Evolutionary conservation across 2,888 invertebrate species (phyloP).

Genomic region (Fabriciana adippe): DNA sequence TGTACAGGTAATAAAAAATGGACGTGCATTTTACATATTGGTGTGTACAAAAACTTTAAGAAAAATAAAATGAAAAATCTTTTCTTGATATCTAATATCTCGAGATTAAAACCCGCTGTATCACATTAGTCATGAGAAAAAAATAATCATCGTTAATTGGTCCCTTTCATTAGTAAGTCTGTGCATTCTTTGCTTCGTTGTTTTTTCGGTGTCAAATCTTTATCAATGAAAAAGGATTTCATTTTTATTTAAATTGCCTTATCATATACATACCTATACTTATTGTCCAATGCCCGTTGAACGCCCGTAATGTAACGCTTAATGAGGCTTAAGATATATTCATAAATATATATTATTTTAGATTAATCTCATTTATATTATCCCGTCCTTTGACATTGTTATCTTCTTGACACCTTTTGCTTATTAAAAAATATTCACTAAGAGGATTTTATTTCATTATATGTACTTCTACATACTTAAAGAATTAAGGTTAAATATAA

Average conservation of each 20-base stretch:
- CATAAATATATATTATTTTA: constrained; percentile 31
- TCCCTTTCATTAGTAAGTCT: constrained; percentile 80
- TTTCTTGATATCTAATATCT: constrained; percentile 25
- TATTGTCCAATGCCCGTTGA: constrained; percentile 61
- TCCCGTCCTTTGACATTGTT: constrained; percentile 27
- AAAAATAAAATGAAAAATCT: constrained; percentile 19
- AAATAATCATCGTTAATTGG: constrained; percentile 81
- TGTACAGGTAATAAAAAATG: background rate
- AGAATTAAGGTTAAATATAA: too few relatives aligned
- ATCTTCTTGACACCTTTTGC: constrained; percentile 25
- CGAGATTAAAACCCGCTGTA: constrained; percentile 57
- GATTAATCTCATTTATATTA: constrained; percentile 36
- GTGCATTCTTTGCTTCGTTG: constrained; percentile 71
- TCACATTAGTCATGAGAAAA: constrained; percentile 67
- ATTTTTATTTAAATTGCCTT: constrained; percentile 79
- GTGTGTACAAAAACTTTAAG: background rate
- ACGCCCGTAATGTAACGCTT: constrained; percentile 65
- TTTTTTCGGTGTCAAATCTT: constrained; percentile 80
- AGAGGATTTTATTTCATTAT: too few relatives aligned
- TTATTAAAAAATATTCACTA: background rate
- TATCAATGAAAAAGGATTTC: constrained; percentile 81
- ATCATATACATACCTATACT: constrained; percentile 55
- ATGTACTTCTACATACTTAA: too few relatives aligned
- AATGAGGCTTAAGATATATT: constrained; percentile 42
- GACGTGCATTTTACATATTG: background rate